Evolutionary conservation across 2,888 invertebrate species (phyloP).

Genomic region (Drosophila greeni): DNA sequence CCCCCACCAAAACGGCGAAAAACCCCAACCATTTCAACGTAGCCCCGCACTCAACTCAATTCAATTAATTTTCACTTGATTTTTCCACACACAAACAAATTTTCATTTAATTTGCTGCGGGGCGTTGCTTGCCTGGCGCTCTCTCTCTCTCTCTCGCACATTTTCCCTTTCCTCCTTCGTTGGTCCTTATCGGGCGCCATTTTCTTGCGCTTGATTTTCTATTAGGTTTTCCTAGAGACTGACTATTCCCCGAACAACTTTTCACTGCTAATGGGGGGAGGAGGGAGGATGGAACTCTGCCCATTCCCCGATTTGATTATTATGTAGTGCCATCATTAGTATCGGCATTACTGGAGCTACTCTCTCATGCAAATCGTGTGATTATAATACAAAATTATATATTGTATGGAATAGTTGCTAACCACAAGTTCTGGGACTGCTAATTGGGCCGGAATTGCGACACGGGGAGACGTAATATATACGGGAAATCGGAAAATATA

Average conservation of each 20-base stretch:
- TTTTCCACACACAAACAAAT: slow-evolving; percentile 66
- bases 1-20: slow-evolving; percentile 66
- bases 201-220: slow-evolving; percentile 69
- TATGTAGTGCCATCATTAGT: slow-evolving; percentile 18
- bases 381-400: background rate
- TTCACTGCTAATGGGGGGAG: slow-evolving; percentile 32
- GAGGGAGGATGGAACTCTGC: background rate
- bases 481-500: background rate
- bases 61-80: slow-evolving; percentile 78
- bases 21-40: slow-evolving; percentile 51
- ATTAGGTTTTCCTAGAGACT: slow-evolving; percentile 48
- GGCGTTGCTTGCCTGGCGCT: slow-evolving; percentile 44
- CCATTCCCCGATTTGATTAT: slow-evolving; percentile 14
- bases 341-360: background rate
- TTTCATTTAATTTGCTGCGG: slow-evolving; percentile 70
- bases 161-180: slow-evolving; percentile 2
- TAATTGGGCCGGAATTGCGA: slow-evolving; percentile 4
- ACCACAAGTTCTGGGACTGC: background rate
- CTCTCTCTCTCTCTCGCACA: slow-evolving; percentile 5
- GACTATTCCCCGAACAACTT: slow-evolving; percentile 32
- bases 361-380: slow-evolving; percentile 4
- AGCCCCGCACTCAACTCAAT: slow-evolving; percentile 76
- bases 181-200: slow-evolving; percentile 65
- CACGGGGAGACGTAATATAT: background rate
- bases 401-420: background rate